Conservation (phyloP, 2,113 vertebrate species). For the Tachycineta bicolor region DNA sequence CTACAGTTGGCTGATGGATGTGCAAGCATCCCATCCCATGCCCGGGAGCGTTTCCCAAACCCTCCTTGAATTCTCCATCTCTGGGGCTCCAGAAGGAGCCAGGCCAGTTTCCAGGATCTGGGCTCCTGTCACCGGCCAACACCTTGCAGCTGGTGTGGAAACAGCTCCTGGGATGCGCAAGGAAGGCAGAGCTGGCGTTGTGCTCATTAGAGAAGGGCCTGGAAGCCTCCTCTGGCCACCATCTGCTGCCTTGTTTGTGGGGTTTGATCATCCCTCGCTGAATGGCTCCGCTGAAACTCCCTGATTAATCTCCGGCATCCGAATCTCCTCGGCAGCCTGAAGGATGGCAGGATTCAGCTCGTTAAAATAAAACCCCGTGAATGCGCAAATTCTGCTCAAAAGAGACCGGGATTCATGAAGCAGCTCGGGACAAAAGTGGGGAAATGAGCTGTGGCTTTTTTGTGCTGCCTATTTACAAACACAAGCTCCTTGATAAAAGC, state of each 20-base stretch:
- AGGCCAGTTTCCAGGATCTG: not conserved
- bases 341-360: not conserved
- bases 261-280: slow-evolving; percentile 1
- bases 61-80: not conserved
- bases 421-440: not conserved
- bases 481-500: not conserved
- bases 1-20: too few species aligned
- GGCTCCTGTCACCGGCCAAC: not conserved
- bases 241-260: not conserved
- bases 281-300: not conserved
- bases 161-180: not conserved
- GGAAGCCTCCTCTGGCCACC: not conserved
- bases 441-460: slow-evolving; percentile 16
- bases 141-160: not conserved
- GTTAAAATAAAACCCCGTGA: not conserved
- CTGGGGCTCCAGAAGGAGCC: not conserved
- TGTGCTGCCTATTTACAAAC: slow-evolving; percentile 19
- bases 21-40: accelerated
- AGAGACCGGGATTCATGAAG: not conserved
- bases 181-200: not conserved
- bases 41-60: not conserved
- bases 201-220: not conserved
- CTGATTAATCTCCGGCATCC: not conserved
- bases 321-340: not conserved
- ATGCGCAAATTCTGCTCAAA: not conserved